Evolutionary conservation across 1,140 invertebrate species (phyloP).

Genomic region (Drosophila suzukii): DNA sequence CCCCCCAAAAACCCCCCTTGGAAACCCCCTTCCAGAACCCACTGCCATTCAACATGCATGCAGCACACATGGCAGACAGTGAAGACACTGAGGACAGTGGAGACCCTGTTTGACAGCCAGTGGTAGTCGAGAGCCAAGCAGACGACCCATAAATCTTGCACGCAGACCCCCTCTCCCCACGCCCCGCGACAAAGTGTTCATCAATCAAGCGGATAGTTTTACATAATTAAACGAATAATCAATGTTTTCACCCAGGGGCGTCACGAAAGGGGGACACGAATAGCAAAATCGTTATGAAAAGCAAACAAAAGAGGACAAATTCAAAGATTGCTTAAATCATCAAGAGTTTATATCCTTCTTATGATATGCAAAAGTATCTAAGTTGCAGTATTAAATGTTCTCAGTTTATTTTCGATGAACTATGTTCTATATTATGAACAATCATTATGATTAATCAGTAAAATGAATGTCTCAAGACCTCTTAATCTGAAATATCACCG

Average conservation of each 20-base stretch:
- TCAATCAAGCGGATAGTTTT: slow-evolving; percentile 54
- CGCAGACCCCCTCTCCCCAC: background rate
- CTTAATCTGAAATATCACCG: no score
- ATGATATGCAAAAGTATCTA: no score
- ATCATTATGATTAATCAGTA: no score
- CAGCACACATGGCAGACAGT: slow-evolving; percentile 47
- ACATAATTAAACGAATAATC: slow-evolving; percentile 60
- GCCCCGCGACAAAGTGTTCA: slow-evolving; percentile 32
- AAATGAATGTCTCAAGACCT: no score
- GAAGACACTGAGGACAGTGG: slow-evolving; percentile 19
- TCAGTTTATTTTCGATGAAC: no score
- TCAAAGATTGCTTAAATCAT: background rate
- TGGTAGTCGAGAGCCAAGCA: slow-evolving; percentile 3
- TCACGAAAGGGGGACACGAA: background rate
- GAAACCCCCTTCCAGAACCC: slow-evolving; percentile 1
- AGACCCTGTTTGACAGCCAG: slow-evolving; percentile 48
- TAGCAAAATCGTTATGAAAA: background rate
- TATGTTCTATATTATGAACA: no score
- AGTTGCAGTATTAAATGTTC: no score
- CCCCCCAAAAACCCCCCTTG: background rate
- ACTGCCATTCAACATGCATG: slow-evolving; percentile 43
- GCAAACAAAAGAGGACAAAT: background rate
- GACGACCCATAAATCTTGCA: slow-evolving; percentile 16
- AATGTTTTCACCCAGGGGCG: slow-evolving; percentile 13
- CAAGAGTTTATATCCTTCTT: background rate